These are phyloP conservation scores for Plagodis dolabraria DNA, from an alignment of 2,888 invertebrate genomes.

Conservation along the genomic window DNA sequence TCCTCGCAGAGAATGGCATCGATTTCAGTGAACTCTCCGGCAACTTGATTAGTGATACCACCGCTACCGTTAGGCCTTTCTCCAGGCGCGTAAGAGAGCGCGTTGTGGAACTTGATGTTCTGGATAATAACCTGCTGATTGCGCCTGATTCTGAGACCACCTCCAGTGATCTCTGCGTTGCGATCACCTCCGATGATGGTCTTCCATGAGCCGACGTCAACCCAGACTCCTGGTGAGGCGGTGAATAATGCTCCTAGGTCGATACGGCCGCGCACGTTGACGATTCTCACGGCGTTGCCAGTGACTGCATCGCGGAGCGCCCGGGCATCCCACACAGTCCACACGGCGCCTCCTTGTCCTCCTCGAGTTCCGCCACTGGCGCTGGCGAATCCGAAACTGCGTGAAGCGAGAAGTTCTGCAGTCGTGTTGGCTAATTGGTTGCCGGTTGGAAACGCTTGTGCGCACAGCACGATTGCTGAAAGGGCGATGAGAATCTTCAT, in stretches of 20 bases:
- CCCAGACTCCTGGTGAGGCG: not conserved
- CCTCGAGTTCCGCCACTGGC: constrained; percentile 1
- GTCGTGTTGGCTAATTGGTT: not conserved
- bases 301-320: constrained; percentile 2
- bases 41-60: constrained; percentile 8
- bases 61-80: constrained; percentile 29
- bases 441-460: not conserved
- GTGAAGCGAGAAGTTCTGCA: not conserved
- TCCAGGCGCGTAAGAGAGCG: constrained; percentile 28
- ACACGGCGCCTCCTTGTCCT: not conserved
- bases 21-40: constrained; percentile 27
- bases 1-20: constrained; percentile 21
- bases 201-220: constrained; percentile 2
- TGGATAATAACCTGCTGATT: constrained; percentile 28
- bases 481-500: not conserved
- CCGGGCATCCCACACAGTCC: not conserved
- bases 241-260: not conserved
- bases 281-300: not conserved
- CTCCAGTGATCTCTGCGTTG: constrained; percentile 28
- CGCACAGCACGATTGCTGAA: not conserved
- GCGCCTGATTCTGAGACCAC: constrained; percentile 26
- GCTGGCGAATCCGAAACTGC: not conserved
- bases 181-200: not conserved
- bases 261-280: constrained; percentile 3
- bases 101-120: constrained; percentile 31